A percentile compares a stretch with the other conserved stretches of the same genome.
Evolutionary conservation across 2,113 vertebrate species (phyloP).

Genomic region (Galbula dea): DNA sequence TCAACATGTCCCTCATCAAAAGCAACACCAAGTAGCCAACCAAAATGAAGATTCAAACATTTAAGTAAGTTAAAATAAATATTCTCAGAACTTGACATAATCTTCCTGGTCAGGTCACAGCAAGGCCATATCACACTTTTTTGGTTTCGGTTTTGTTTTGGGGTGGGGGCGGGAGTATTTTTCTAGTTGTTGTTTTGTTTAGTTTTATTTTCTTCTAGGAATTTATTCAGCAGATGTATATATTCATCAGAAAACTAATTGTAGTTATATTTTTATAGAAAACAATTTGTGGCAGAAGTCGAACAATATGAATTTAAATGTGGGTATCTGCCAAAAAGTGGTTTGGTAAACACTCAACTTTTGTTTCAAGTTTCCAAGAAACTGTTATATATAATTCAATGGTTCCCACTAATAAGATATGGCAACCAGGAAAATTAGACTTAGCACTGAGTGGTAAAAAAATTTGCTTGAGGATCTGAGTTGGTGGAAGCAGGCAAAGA

Average conservation of each 20-base stretch:
- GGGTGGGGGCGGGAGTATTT: too few relatives aligned
- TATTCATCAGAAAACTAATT: background rate
- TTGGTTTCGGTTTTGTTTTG: background rate
- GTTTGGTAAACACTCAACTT: slow-evolving; percentile 12
- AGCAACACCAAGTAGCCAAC: background rate
- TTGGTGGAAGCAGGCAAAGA: background rate
- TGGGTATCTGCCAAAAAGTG: background rate
- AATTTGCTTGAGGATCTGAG: background rate
- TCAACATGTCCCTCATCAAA: background rate
- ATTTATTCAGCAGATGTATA: background rate
- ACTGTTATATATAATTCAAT: background rate
- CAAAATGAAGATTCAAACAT: background rate
- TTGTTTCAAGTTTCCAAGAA: slow-evolving; percentile 35
- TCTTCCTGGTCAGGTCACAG: background rate
- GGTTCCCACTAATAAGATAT: background rate
- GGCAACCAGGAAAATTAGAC: background rate
- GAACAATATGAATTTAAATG: background rate
- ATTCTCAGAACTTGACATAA: background rate
- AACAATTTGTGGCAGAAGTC: background rate
- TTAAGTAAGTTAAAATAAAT: background rate
- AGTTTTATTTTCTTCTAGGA: background rate
- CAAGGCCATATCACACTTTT: background rate
- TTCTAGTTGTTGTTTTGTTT: too few relatives aligned
- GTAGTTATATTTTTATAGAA: background rate
- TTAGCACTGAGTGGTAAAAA: background rate